Evolutionary conservation across 2,888 invertebrate genomes (phyloP), one percentile per base, ranked within the genome.

Genomic region (Cephus runcator): DNA sequence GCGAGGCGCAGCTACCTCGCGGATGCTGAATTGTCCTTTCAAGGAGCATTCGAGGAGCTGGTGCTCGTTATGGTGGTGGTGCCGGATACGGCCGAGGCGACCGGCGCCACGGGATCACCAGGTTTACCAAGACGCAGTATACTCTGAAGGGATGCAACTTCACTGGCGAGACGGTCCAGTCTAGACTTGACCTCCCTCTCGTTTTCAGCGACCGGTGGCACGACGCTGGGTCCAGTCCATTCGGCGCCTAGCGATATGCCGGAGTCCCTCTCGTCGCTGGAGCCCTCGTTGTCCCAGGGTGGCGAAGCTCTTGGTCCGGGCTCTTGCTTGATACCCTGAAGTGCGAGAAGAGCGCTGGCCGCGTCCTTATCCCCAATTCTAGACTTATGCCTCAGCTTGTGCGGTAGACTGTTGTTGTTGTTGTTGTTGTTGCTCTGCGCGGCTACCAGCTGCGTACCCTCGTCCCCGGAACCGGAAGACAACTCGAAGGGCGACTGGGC

Each of bases 311-410:
- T 93, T 75, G 95, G 94, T 34, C 95, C 95, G 0, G 97, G 96
- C 91, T 97, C 97, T 89, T 97, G 96, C 90, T 97, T 97, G 89
- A 97, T 96, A 88, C 96, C 96, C 89, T 97, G 97, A 73, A 97
- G 93, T 69, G 96, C 95, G n/a, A 96, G 93, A 79, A 96, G 93
- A 23, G 96, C 96, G 80, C 94, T 94, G 79, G 97, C 96, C 12
- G 97, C 97, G 90, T 97, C 97, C 90, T 97, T 97, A 90, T 97
- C 97, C 12, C 97, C 97, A 81, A 98, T 93, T 89, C 97, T 96
- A 69, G 96, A 96, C 92, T 98, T 98, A 93, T 98, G 98, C 89
- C 98, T 95, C 83, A 98, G 93, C 91, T 98, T 98, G 86, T 97
- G 94, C 3, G 98, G 98, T 90, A 98, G 93, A 86, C 96, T 95